phyloP scores from a whole-genome alignment of 2,888 invertebrate species.

The Amaurobius ferox region DNA sequence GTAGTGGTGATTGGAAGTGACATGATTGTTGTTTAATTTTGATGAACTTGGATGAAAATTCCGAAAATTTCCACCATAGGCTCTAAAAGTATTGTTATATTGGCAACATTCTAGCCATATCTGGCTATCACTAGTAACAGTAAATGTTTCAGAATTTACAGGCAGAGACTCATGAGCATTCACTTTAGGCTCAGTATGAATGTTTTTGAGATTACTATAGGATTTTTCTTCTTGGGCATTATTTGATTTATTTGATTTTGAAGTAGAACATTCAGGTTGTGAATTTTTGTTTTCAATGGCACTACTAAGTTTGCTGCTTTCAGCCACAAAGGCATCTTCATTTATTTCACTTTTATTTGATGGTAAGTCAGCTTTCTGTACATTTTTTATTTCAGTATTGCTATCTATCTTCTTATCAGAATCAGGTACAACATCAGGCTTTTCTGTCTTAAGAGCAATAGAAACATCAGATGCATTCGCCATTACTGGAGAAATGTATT shows the following conservation, averaged over 20 bases:
- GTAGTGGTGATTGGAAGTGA: slow-evolving; percentile 39
- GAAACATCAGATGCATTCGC: slow-evolving; percentile 42
- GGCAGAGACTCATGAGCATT: slow-evolving; percentile 44
- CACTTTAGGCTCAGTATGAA: slow-evolving; percentile 19
- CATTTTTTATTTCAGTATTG: neutral
- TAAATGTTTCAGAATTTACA: slow-evolving; percentile 43
- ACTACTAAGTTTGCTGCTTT: neutral
- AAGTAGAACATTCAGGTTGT: slow-evolving; percentile 26
- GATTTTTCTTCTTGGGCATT: slow-evolving; percentile 33
- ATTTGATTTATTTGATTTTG: slow-evolving; percentile 15
- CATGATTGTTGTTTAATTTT: slow-evolving; percentile 42
- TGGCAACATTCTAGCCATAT: slow-evolving; percentile 49
- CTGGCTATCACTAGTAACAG: slow-evolving; percentile 61
- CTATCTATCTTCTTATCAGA: slow-evolving; percentile 19
- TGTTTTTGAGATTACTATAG: slow-evolving; percentile 30
- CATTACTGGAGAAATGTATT: slow-evolving; percentile 40
- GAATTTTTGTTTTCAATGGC: slow-evolving; percentile 24
- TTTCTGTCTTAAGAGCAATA: slow-evolving; percentile 19
- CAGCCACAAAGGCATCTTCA: neutral
- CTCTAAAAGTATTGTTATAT: slow-evolving; percentile 47
- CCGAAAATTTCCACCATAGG: slow-evolving; percentile 51
- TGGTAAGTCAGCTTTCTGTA: neutral
- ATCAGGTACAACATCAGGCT: neutral
- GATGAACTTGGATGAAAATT: slow-evolving; percentile 48
- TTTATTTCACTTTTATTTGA: neutral